Evolutionary conservation across 1,140 invertebrate species (phyloP).

Genomic region (Drosophila chauvacae): DNA sequence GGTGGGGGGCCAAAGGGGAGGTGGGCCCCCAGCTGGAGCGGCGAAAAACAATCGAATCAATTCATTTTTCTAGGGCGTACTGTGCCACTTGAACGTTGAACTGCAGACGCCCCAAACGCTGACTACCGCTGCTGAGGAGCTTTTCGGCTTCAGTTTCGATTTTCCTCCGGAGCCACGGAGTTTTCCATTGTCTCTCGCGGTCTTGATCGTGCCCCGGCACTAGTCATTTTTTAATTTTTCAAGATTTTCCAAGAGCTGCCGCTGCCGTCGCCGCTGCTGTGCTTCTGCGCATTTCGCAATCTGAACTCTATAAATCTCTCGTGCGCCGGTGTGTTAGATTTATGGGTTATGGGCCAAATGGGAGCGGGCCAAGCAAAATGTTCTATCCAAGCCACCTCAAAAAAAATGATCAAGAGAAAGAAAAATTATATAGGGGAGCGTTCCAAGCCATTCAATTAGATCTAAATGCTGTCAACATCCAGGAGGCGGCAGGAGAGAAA

Average conservation of each 20-base stretch:
- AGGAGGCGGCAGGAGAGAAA: constrained; percentile 22
- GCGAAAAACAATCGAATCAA: constrained; percentile 82
- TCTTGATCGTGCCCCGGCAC: constrained; percentile 79
- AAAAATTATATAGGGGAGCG: constrained; percentile 6
- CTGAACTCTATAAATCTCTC: constrained; percentile 64
- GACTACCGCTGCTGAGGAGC: constrained; percentile 66
- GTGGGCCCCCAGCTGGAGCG: constrained; percentile 21
- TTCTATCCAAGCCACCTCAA: constrained; percentile 18
- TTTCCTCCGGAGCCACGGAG: constrained; percentile 10
- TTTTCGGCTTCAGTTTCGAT: constrained; percentile 13
- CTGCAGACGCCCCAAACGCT: constrained; percentile 84
- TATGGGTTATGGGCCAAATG: constrained; percentile 65
- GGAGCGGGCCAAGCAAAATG: constrained; percentile 62
- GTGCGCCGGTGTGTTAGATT: constrained; percentile 57
- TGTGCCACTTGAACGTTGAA: constrained; percentile 84
- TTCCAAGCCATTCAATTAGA: constrained; percentile 76
- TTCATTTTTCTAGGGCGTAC: constrained; percentile 84
- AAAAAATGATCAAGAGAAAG: background rate
- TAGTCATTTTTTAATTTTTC: constrained; percentile 81
- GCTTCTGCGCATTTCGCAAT: constrained; percentile 70
- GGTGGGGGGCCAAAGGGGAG: background rate
- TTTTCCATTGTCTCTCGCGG: constrained; percentile 67
- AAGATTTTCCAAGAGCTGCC: constrained; percentile 46
- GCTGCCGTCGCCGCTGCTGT: constrained; percentile 3
- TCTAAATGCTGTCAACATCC: constrained; percentile 77